These are phyloP conservation scores for Sialis fuliginosa DNA, from an alignment of 2,888 invertebrate genomes.

Conservation along the genomic window DNA sequence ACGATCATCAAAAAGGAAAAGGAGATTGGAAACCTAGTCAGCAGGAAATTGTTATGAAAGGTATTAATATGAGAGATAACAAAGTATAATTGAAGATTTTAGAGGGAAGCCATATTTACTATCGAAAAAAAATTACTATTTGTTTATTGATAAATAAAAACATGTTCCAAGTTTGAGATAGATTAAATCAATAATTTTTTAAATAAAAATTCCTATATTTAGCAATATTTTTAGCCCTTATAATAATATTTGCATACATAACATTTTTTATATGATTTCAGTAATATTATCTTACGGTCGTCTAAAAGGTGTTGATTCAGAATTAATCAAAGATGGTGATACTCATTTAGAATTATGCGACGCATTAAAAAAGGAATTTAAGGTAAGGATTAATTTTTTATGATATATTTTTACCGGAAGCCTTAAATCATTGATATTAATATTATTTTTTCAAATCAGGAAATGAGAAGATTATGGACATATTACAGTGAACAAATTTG, in stretches of 20 bases:
- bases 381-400: slow-evolving; percentile 17
- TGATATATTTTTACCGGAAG: neutral
- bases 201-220: too few species aligned
- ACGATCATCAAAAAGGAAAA: slow-evolving; percentile 28
- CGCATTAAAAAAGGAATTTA: slow-evolving; percentile 44
- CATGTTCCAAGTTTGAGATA: too few species aligned
- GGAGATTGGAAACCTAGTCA: slow-evolving; percentile 45
- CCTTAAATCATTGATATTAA: neutral
- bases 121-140: too few species aligned
- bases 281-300: slow-evolving; percentile 25
- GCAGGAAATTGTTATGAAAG: slow-evolving; percentile 36
- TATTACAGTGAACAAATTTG: slow-evolving; percentile 25
- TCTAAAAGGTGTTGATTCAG: slow-evolving; percentile 18
- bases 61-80: slow-evolving; percentile 17
- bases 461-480: slow-evolving; percentile 24
- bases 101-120: too few species aligned
- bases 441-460: slow-evolving; percentile 11
- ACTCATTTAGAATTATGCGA: slow-evolving; percentile 37
- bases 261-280: slow-evolving; percentile 12
- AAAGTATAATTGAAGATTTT: too few species aligned
- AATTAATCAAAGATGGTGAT: slow-evolving; percentile 28
- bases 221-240: neutral
- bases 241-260: neutral
- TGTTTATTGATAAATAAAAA: too few species aligned
- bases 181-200: too few species aligned